These are phyloP conservation scores for Onychomys leucogaster DNA, from an alignment of 2,797 vertebrate species.

Conservation along the genomic window DNA sequence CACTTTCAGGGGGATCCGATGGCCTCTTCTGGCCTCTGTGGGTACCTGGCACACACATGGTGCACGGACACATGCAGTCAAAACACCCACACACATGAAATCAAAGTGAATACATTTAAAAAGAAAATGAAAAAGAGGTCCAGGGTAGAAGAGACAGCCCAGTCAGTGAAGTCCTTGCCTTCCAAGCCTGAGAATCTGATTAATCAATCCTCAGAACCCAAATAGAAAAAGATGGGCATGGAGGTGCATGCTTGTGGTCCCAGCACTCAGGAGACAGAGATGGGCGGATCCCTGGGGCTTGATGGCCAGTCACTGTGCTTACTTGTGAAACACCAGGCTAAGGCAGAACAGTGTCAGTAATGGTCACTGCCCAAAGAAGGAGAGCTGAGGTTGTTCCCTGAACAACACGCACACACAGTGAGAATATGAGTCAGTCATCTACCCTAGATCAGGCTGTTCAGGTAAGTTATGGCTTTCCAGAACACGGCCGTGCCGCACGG, in stretches of 20 bases:
- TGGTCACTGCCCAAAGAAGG: neutral
- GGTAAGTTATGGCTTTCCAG: neutral
- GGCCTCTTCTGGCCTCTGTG: neutral
- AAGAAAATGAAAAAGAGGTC: neutral
- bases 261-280: neutral
- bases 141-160: neutral
- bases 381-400: neutral
- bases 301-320: neutral
- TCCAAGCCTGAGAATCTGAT: neutral
- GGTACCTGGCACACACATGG: neutral
- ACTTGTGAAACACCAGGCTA: neutral
- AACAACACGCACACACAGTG: neutral
- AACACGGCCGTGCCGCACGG: fast-evolving
- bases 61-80: neutral
- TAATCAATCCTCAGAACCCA: neutral
- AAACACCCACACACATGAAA: neutral
- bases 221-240: neutral
- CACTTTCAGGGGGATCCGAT: neutral
- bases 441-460: neutral
- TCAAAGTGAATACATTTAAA: neutral
- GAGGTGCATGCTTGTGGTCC: neutral
- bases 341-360: neutral
- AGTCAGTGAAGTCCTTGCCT: neutral
- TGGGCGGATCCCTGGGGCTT: neutral
- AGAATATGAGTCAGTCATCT: neutral